Evolutionary conservation across 2,797 vertebrate species (phyloP).

Genomic region (Anomalospiza imberbis): DNA sequence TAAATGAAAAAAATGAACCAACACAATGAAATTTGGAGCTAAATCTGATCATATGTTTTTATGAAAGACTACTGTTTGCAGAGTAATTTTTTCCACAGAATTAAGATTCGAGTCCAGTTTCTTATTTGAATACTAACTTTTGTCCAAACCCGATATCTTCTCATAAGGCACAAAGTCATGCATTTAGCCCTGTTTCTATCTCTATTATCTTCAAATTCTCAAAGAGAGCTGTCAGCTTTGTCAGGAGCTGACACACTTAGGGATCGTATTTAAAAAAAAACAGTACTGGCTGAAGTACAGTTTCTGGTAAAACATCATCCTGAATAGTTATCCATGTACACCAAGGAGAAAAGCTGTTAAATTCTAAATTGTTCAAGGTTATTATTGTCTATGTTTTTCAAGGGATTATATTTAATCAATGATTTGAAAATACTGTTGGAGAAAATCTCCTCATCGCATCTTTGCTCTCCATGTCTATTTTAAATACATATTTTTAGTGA

Average conservation of each 20-base stretch:
- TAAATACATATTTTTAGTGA: not conserved
- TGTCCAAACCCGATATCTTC: fast-evolving
- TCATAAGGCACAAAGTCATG: not conserved
- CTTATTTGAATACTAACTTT: not conserved
- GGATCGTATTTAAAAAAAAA: not conserved
- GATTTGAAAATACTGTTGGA: not conserved
- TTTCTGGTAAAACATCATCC: not conserved
- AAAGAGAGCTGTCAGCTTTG: not conserved
- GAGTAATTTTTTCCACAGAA: not conserved
- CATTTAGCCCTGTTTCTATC: not conserved
- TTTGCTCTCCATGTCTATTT: not conserved
- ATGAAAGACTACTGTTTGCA: not conserved
- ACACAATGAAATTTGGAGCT: not conserved
- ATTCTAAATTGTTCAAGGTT: not conserved
- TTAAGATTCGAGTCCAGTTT: not conserved
- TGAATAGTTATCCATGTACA: not conserved
- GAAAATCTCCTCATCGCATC: not conserved
- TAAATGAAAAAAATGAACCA: not conserved
- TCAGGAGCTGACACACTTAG: not conserved
- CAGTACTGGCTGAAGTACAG: not conserved
- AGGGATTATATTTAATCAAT: not conserved
- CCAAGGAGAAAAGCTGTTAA: not conserved
- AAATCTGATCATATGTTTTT: not conserved
- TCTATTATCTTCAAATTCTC: not conserved
- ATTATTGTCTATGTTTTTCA: not conserved